These are phyloP conservation scores for Monopterus albus DNA, from an alignment of 2,113 vertebrate species.

Conservation along the genomic window DNA sequence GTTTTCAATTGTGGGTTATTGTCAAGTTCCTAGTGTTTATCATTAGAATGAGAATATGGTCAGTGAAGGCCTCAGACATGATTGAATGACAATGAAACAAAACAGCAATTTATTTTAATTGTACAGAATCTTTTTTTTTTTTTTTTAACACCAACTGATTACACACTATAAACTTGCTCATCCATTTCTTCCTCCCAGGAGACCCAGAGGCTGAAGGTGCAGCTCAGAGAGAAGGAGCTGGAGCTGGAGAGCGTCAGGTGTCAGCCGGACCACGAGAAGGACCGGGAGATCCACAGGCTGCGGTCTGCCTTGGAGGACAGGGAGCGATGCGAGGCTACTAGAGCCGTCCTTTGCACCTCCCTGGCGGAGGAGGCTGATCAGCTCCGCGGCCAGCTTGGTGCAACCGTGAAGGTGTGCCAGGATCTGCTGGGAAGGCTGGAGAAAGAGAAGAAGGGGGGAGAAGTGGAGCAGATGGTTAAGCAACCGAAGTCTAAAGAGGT, in stretches of 20 bases:
- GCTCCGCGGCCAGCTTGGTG: slow-evolving; percentile 85
- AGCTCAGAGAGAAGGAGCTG: slow-evolving; percentile 83
- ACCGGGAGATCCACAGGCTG: slow-evolving; percentile 84
- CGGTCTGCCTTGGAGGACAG: slow-evolving; percentile 80
- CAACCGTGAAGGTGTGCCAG: slow-evolving; percentile 92
- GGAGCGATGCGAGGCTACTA: slow-evolving; percentile 84
- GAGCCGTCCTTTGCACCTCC: slow-evolving; percentile 86
- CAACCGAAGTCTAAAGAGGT: slow-evolving; percentile 79
- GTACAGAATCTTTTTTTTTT: too few relatives aligned
- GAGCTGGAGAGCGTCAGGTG: slow-evolving; percentile 79
- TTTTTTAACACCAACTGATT: too few relatives aligned
- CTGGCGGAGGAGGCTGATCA: slow-evolving; percentile 87
- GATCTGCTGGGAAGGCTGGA: slow-evolving; percentile 87
- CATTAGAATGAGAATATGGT: too few relatives aligned
- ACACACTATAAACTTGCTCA: background rate
- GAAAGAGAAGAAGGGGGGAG: slow-evolving; percentile 70
- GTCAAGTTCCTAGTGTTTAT: too few relatives aligned
- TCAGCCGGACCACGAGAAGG: slow-evolving; percentile 83
- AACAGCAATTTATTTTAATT: too few relatives aligned
- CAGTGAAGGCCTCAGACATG: too few relatives aligned
- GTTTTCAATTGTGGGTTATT: too few relatives aligned
- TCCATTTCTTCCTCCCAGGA: slow-evolving; percentile 77
- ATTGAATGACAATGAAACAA: too few relatives aligned
- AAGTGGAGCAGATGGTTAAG: slow-evolving; percentile 36
- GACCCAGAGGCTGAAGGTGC: slow-evolving; percentile 81